These are phyloP conservation scores for Physella acuta DNA, from an alignment of 1,140 invertebrate species.

Conservation along the genomic window DNA sequence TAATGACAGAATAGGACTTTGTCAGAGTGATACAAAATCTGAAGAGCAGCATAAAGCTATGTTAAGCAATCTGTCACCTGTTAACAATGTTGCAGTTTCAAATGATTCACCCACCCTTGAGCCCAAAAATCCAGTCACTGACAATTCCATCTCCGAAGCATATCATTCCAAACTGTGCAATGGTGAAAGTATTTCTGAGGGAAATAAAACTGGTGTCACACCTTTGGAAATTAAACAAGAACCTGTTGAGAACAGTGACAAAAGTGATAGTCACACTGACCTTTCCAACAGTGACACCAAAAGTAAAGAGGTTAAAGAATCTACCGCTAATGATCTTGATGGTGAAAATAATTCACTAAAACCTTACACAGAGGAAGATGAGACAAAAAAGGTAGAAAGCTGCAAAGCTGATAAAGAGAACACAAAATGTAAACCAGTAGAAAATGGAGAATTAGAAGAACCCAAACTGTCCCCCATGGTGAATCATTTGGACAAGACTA, in stretches of 20 bases:
- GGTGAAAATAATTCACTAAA: too few relatives aligned
- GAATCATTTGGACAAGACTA: not conserved
- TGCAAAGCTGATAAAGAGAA: not conserved
- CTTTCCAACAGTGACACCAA: too few relatives aligned
- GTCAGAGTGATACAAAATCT: not conserved
- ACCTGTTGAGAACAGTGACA: not conserved
- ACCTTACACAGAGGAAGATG: not conserved
- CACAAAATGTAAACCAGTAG: slow-evolving; percentile 4
- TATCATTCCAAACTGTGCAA: slow-evolving; percentile 22
- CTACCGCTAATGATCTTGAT: too few relatives aligned
- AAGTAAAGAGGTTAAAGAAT: too few relatives aligned
- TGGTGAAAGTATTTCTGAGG: slow-evolving; percentile 10
- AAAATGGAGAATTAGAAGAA: slow-evolving; percentile 21
- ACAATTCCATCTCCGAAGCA: not conserved
- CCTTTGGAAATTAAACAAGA: not conserved
- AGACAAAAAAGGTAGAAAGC: not conserved
- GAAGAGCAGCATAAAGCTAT: too few relatives aligned
- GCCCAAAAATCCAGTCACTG: not conserved
- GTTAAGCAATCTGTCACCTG: not conserved
- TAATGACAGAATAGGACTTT: too few relatives aligned
- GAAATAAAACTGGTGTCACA: not conserved
- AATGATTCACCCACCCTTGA: not conserved
- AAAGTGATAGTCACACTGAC: not conserved
- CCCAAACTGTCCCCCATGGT: slow-evolving; percentile 22
- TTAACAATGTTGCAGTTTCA: not conserved